A percentile compares a stretch with the other conserved stretches of the same genome.
These are phyloP conservation scores for Physella acuta DNA, from an alignment of 1,140 invertebrate genomes.

Conservation along the genomic window DNA sequence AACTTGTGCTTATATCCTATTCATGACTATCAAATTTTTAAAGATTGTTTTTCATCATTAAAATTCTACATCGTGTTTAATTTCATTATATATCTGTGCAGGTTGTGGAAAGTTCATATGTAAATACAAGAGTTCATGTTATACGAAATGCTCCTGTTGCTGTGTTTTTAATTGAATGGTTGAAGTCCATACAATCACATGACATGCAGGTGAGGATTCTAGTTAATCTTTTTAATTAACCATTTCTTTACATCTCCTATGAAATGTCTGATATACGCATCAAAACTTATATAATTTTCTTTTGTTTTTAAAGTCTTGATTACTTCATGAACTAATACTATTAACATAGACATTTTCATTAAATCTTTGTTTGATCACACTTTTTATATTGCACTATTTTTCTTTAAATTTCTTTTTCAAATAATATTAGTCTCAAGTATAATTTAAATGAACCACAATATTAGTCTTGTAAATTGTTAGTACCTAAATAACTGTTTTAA, in stretches of 20 bases:
- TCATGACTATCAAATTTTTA: no score
- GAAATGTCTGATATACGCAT: no score
- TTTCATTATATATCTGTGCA: constrained; percentile 16
- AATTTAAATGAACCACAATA: no score
- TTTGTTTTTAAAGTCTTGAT: not conserved
- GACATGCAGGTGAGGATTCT: constrained; percentile 46
- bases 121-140: constrained; percentile 27
- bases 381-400: not conserved
- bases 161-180: constrained; percentile 51
- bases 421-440: no score
- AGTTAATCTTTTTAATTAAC: no score
- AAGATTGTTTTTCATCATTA: no score
- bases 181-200: constrained; percentile 54
- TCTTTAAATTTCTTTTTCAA: not conserved
- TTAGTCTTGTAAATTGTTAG: no score
- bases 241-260: no score
- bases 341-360: not conserved
- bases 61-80: no score
- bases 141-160: constrained; percentile 51
- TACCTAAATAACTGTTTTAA: no score
- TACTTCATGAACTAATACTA: not conserved
- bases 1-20: no score
- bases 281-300: no score
- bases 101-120: constrained; percentile 47
- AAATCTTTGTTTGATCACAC: not conserved